Evolutionary conservation across 2,113 vertebrate genomes (phyloP), one percentile per base, ranked within the genome.

Genomic region (Neotoma lepida): DNA sequence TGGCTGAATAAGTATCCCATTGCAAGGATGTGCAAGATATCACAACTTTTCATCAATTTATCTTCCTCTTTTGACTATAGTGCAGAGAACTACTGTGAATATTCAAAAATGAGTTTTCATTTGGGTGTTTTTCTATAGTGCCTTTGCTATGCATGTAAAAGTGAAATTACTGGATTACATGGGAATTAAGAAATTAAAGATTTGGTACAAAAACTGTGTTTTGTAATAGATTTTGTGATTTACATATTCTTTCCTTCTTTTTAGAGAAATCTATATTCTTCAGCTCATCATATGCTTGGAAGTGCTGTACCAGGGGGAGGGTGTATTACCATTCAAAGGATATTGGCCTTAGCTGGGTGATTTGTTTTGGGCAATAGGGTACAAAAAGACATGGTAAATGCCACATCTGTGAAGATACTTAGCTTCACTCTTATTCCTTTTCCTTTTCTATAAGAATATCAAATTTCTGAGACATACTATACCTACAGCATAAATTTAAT

Each of bases 321-420:
- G 0, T 18, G 0, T 30, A 13, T n/a, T 46, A 10, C 28, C 10
- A 0, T 33, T 12, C 1, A 24, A 35, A 10, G 76, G 44, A 61
- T 35, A 82, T 9, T 54, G 44, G 7, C 24, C 12, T 81, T 41
- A 41, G 4, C 28, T 63, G 2, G 15, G 8, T 76, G 89, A 71
- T 90, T 46, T 39, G 15, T 54, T 86, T 66, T 86, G 54, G 41
- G 26, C 41, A 86, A 5, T 78, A 63, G 46, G 30, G 30, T 35
- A 6, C n/a, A 26, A 88, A 12, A 77, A 44, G 28, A 33, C 26
- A 26, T 35, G 35, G 5, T 17, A 5, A 26, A 18, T 20, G 17
- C 9, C 33, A 70, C 7, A 17, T 82, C 15, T 56, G 4, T 35
- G 35, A 9, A 90, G 80, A 51, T 17, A 33, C n/a, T 56, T 66